Evolutionary conservation across 2,113 vertebrate species (phyloP), one percentile per base, ranked within the genome.

Genomic region (Calidris pugnax): DNA sequence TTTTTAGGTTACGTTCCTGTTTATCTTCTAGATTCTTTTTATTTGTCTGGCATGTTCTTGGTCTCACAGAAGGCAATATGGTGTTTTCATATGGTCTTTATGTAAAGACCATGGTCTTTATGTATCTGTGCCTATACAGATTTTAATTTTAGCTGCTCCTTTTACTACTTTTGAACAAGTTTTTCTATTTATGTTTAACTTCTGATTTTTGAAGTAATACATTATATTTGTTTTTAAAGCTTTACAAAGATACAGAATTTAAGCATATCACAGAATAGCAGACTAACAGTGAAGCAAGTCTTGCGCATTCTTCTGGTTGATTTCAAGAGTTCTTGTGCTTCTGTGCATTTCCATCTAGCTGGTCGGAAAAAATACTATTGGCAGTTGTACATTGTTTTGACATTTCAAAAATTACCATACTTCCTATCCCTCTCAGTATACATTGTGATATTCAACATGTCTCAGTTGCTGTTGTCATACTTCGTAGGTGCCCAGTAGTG

Each of bases 401-500:
- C 7, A 13, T 11, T 56, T 73, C 4, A 4, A n/a, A 35, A 35
- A 66, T 66, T 43, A 26, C 35, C 7, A 3, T 78, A 17, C 6
- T 53, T 93, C 23, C 17, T 83, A 3, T 90, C 12, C 9, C 4
- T 69, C 11, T 66, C 6, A 23, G 7, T 45, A 23, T 55, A 16
- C 59, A 23, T 56, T 84, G 22, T 67, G 47, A 27, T 74, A 53
- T 67, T 57, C 9, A n/a, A 18, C 14, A 3, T 51, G 20, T 43
- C 9, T 30, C 5, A 30, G 22, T 64, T 67, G 53, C 20, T 32
- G 14, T 72, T 62, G 16, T 75, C 56, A 21, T 37, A 47, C 11
- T 90, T 85, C 3, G 1, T 83, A 55, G 21, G 19, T 79, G 21
- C 4, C 6, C 9, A 21, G 0, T 26, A 88, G 32, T 16, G 2